Base-by-base conservation (phyloP, 2,797 vertebrate species). In the Rhabdomys pumilio region DNA sequence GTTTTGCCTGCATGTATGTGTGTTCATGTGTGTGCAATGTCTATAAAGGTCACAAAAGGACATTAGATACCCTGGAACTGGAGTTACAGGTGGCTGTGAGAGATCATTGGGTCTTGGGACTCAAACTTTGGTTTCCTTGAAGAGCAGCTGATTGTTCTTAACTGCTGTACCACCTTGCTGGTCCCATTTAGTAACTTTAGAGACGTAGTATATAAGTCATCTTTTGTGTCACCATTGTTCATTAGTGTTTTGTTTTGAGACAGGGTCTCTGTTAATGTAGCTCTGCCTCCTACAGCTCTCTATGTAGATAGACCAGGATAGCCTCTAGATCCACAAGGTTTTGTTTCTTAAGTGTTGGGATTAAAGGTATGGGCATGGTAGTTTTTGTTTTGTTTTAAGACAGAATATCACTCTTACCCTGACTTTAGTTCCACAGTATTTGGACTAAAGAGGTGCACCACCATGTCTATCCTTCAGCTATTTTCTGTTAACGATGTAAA, bases 401-500 rank as follows among this genome's bases (percentile, higher is more conserved):
- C 38, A 63, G 81, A 61, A 41, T 83, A 63, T 44, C 59, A 47
- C 24, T 61, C 19, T 67, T 50, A 50, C 11, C 41, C 82, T 85
- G 82, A 65, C 24, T 65, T 67, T 50, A 85, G 44, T 50, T 31
- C 44, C 61, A 19, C 29, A n/a, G 19, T 85, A 11, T 50, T 85
- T 67, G 29, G 31, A 24, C 6, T 50, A 34, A 61, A 85, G 61
- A 63, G 10, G 12, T 85, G 31, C 3, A 31, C 31, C 44, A 85
- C 31, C 19, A 24, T 50, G 19, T 31, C 63, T 3, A 50, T 67
- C 44, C 19, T 67, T n/a, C 3, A 47, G 19, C 34, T 88, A 73
- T 96, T 88, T 96, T 24, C 55, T 86, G 11, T 6, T 6, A 82
- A 53, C 38, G 72, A n/a, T 76, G 9, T 41, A 73, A 91, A 57